A percentile compares a stretch with the other conserved stretches of the same genome.
Evolutionary conservation across 2,888 invertebrate genomes (phyloP).

Genomic region (Yponomeuta cagnagella): DNA sequence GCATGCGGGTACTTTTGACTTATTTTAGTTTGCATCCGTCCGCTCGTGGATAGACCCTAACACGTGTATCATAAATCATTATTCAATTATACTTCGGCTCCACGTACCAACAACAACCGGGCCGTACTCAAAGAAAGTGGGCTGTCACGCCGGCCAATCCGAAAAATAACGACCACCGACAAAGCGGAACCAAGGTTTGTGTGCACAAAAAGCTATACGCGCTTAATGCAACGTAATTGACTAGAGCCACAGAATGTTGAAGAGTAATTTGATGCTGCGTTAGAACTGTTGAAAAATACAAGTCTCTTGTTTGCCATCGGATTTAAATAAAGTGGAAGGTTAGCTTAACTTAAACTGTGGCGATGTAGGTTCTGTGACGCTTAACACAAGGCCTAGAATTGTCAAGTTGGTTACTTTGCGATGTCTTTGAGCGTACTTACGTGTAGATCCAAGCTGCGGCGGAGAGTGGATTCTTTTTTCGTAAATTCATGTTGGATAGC

Average conservation of each 20-base stretch:
- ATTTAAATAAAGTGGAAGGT: no score
- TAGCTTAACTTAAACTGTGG: no score
- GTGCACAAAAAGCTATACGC: background rate
- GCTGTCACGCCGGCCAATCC: background rate
- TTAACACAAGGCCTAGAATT: no score
- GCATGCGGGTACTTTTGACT: no score
- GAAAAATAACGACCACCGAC: background rate
- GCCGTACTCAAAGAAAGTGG: background rate
- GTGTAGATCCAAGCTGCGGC: no score
- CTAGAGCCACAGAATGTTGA: background rate
- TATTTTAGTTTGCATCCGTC: no score
- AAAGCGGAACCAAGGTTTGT: background rate
- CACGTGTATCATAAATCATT: background rate
- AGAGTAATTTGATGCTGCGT: background rate
- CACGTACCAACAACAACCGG: background rate
- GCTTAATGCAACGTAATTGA: background rate
- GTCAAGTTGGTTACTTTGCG: no score
- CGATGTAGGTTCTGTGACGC: no score
- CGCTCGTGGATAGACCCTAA: no score
- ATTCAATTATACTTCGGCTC: background rate
- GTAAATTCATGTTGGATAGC: background rate
- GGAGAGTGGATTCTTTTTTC: background rate
- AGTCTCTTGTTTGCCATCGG: no score
- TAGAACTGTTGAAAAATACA: no score
- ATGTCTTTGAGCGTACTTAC: no score